Percentiles rank a stretch among this genome's conserved stretches.
phyloP scores from a whole-genome alignment of 2,113 vertebrate species.

The Nycticebus coucang region DNA sequence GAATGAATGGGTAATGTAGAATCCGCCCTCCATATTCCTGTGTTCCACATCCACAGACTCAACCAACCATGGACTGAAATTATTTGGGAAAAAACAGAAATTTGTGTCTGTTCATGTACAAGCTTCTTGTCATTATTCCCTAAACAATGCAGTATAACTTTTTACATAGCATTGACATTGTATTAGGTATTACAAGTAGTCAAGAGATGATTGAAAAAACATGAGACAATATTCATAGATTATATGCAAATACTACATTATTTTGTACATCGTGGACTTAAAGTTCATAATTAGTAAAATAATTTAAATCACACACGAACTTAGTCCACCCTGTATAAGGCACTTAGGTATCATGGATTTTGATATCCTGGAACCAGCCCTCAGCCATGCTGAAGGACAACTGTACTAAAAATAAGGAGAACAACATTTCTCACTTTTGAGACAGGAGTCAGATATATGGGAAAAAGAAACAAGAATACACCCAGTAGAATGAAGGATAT shows the following conservation, averaged over 20 bases:
- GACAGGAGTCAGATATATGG: not conserved
- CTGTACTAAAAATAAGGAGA: not conserved
- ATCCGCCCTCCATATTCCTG: not conserved
- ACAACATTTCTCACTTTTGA: not conserved
- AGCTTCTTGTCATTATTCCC: not conserved
- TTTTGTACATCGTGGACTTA: not conserved
- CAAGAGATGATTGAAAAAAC: not conserved
- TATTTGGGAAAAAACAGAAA: not conserved
- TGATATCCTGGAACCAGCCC: not conserved
- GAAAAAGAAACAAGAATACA: not conserved
- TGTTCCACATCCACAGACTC: not conserved
- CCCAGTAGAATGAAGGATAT: not conserved
- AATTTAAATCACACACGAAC: too few relatives aligned
- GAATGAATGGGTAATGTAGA: not conserved
- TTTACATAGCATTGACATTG: not conserved
- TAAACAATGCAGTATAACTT: not conserved
- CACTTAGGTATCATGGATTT: not conserved
- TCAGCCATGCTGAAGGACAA: not conserved
- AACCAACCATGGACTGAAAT: not conserved
- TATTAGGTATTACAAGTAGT: not conserved
- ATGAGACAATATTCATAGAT: not conserved
- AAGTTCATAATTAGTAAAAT: too few relatives aligned
- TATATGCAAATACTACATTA: not conserved
- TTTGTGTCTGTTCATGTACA: not conserved
- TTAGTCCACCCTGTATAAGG: not conserved